Percentiles rank a stretch among this genome's conserved stretches.
Evolutionary conservation across 2,797 vertebrate genomes (phyloP).

Genomic region (Gambusia yucatana): DNA sequence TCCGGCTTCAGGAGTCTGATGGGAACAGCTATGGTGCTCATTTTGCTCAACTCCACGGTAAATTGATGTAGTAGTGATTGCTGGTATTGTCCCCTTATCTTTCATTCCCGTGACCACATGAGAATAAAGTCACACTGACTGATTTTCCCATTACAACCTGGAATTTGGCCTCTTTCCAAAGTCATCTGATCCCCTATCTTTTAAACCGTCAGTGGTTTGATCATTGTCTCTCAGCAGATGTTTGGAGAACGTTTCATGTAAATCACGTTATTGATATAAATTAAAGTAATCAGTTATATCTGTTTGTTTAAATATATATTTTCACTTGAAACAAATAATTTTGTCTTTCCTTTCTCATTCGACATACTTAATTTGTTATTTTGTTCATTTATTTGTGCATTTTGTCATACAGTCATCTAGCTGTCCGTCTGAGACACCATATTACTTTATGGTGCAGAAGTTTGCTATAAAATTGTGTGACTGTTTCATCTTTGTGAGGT

Average conservation of each 20-base stretch:
- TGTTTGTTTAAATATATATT: neutral
- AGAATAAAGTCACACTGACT: neutral
- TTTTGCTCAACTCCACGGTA: conserved; percentile 90
- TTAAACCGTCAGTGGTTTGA: neutral
- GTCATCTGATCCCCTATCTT: neutral
- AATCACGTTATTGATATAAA: neutral
- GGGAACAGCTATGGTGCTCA: conserved; percentile 83
- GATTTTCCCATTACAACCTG: neutral
- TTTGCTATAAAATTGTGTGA: no score
- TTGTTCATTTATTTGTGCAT: neutral
- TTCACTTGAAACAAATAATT: neutral
- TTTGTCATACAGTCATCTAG: neutral
- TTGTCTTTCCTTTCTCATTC: neutral
- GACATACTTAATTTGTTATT: neutral
- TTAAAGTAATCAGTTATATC: neutral
- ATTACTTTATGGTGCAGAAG: no score
- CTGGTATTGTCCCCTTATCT: neutral
- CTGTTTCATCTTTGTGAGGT: neutral
- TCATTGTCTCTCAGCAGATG: neutral
- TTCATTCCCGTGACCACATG: neutral
- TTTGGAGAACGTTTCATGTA: neutral
- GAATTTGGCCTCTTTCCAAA: conserved; percentile 16
- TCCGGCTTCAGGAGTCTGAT: conserved; percentile 84
- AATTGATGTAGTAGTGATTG: conserved; percentile 52
- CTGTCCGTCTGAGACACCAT: neutral